phyloP scores from a whole-genome alignment of 2,113 vertebrate genomes.

The Oryzias javanicus region DNA sequence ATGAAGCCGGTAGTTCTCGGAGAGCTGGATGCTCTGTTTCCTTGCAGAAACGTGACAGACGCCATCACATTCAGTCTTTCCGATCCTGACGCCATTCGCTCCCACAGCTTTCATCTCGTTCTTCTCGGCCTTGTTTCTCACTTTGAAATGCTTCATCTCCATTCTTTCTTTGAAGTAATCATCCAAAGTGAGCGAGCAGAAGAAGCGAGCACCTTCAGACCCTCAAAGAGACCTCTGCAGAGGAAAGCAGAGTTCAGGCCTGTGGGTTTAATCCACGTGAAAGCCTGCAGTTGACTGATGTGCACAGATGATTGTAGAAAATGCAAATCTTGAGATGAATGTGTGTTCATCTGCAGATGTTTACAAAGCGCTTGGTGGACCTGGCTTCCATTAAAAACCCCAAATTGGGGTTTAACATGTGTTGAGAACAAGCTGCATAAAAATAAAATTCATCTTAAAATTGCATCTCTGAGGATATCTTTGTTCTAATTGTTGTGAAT shows the following conservation, averaged over 20 bases:
- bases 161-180: conserved; percentile 52
- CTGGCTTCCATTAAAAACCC: conserved; percentile 35
- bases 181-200: conserved; percentile 45
- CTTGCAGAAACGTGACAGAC: conserved; percentile 27
- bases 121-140: conserved; percentile 36
- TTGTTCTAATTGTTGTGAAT: too few species aligned
- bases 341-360: conserved; percentile 7
- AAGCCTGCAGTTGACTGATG: conserved; percentile 2
- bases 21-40: conserved; percentile 36
- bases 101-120: conserved; percentile 40
- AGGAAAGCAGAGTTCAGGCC: conserved; percentile 31
- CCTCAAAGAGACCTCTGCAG: conserved; percentile 30
- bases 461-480: too few species aligned
- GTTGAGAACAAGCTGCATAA: too few species aligned
- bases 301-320: conserved; percentile 16
- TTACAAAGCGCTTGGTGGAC: conserved; percentile 18
- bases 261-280: not conserved
- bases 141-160: conserved; percentile 58
- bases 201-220: conserved; percentile 9
- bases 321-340: conserved; percentile 7
- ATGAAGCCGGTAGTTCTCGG: conserved; percentile 36
- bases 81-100: conserved; percentile 31
- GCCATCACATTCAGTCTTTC: not conserved
- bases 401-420: not conserved
- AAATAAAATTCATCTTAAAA: too few species aligned